Evolutionary conservation across 2,797 vertebrate genomes (phyloP), one percentile per base, ranked within the genome.

Genomic region (Intellagama lesueurii): DNA sequence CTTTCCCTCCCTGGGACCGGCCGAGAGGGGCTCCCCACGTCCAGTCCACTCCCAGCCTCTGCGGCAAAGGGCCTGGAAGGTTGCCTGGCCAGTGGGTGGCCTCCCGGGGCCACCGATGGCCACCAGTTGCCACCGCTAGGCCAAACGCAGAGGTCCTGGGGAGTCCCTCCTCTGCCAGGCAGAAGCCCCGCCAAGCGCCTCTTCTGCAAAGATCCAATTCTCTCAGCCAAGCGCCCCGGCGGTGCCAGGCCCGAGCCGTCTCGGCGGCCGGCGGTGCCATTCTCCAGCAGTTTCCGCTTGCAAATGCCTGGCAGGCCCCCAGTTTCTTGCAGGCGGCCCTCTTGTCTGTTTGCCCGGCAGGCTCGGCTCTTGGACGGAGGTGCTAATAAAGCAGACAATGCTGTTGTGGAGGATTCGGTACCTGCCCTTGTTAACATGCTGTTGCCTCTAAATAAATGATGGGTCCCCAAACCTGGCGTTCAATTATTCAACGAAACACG

Each of bases 371-470:
- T 1, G 85, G 91, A 89, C 87, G 44, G 90, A 87, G 94, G 94
- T 52, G 91, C 81, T 81, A 82, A 91, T 69, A 78, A 80, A 88
- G 88, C 80, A 3, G 52, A 26, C 81, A 7, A 14, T 4, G 60
- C 89, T 86, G 83, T 85, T 88, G 5, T 52, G 0, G 0, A 79
- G 83, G 88, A 89, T 87, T 40, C 69, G 64, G 47, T 32, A 22
- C 0, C 35, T 9, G 17, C 70, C 60, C 91, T 80, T 81, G 89
- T 92, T 91, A 90, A 91, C 92, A 87, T 0, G 14, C 81, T 90
- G 89, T 40, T 91, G 30, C 89, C 90, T 90, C 40, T 90, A 68
- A 92, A 92, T 87, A 91, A 92, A 90, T 88, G 6, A 83, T 92
- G 52, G 81, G 87, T 56, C 26, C 91, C 78, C 88, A 80, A 72